Base-by-base conservation (phyloP, 2,797 vertebrate species). In the Enteromius radiatus region DNA sequence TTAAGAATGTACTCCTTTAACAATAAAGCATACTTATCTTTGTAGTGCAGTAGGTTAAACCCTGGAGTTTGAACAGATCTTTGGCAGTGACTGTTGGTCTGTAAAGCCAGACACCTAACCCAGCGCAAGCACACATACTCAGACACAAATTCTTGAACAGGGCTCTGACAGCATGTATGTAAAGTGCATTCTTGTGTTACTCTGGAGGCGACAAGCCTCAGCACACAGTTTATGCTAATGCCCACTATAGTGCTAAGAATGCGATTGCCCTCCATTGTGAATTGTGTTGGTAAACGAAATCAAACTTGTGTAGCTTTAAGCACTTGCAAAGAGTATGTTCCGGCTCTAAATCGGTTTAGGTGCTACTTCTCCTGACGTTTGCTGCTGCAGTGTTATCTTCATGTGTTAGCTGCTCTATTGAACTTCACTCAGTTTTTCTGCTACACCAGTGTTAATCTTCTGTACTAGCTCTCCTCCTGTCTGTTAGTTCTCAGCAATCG, bases 401-500 rank as follows among this genome's bases (percentile, higher is more conserved):
- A 38, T 15, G 17, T 70, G 49, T 31, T 45, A 80, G 65, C 78
- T 69, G 36, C 56, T 63, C 59, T 33, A 19, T 23, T 0, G 1
- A 78, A 23, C 21, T 56, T 38, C 49, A 38, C 49, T 17, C 23
- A 77, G 76, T 64, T 26, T 77, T 41, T 41, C 56, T 63, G 10
- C 74, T 76, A 63, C 74, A 45, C 23, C 74, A 76, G 59, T 65
- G 59, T 4, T 63, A 36, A 3, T 49, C 45, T 7, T 31, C 5
- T 21, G 26, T n/a, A 65, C 71, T 75, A 75, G 49, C 71, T 94
- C 84, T 96, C 95, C 10, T 96, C 94, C 1, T 94, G 95, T 64
- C 92, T 89, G 88, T 93, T 94, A 52, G 95, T 96, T 92, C 96
- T 96, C 78, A 99, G 91, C 86, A 95, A 92, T 69, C 91, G 91